Conservation (phyloP, 92 coral and sea anemone genomes). For the Scolanthus callimorphus region DNA sequence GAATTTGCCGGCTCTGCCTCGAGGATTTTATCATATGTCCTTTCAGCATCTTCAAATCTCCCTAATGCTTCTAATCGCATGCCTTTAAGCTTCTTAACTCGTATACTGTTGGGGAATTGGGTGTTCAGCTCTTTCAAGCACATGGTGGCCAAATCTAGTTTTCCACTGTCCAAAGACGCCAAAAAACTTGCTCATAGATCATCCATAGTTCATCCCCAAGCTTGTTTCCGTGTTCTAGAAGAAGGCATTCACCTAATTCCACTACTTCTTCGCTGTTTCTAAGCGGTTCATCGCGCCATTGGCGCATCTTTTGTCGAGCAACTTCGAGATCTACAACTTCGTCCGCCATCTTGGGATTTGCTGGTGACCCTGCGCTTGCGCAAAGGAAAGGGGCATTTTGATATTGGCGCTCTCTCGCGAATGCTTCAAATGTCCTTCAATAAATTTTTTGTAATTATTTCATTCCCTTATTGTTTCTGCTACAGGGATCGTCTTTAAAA, state of each 20-base stretch:
- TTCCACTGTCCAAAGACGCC: constrained; percentile 96
- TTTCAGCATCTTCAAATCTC: constrained; percentile 83
- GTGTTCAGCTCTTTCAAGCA: constrained; percentile 92
- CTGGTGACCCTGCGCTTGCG: constrained; percentile 34
- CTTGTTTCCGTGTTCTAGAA: constrained; percentile 95
- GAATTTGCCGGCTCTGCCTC: constrained; percentile 92
- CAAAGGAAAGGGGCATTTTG: neutral
- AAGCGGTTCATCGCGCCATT: constrained; percentile 98
- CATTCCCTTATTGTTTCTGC: too few relatives aligned
- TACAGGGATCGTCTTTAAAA: too few relatives aligned
- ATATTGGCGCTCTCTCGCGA: too few relatives aligned
- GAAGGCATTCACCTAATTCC: constrained; percentile 93
- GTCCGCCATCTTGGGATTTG: constrained; percentile 92
- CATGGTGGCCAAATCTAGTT: constrained; percentile 96
- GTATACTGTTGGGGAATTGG: constrained; percentile 89
- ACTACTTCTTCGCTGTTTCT: constrained; percentile 99
- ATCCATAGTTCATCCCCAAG: constrained; percentile 99
- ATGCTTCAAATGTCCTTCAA: too few relatives aligned
- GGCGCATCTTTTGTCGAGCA: constrained; percentile 97
- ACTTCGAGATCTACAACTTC: constrained; percentile 98
- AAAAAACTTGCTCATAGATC: constrained; percentile 92
- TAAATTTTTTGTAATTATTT: too few relatives aligned
- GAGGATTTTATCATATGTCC: constrained; percentile 80
- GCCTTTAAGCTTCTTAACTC: constrained; percentile 87
- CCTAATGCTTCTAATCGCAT: constrained; percentile 93